phyloP scores from a whole-genome alignment of 2,797 vertebrate genomes.

The Tachyglossus aculeatus region DNA sequence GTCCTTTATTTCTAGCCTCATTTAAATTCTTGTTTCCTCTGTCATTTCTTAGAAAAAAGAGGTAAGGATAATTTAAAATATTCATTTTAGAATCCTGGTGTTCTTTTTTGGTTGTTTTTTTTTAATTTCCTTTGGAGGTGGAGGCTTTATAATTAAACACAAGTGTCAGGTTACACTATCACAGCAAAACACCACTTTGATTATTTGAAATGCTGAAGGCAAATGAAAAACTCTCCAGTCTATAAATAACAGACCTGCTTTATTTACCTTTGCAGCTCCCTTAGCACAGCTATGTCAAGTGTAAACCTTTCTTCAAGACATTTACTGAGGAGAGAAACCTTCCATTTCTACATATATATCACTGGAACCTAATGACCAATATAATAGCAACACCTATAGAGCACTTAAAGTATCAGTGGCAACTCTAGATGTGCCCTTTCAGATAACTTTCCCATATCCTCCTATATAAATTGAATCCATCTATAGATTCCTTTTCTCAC shows the following conservation, averaged over 20 bases:
- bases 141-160: constrained; percentile 57
- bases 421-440: not conserved
- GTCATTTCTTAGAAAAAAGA: constrained; percentile 42
- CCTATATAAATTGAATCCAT: not conserved
- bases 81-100: constrained; percentile 16
- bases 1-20: constrained; percentile 43
- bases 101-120: constrained; percentile 26
- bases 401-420: not conserved
- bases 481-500: not conserved
- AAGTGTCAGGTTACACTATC: constrained; percentile 37
- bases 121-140: constrained; percentile 14
- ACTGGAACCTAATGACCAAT: constrained; percentile 8
- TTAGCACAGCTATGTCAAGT: not conserved
- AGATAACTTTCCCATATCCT: not conserved
- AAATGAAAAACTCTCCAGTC: constrained; percentile 52
- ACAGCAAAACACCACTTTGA: constrained; percentile 15
- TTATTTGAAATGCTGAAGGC: constrained; percentile 42
- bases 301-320: constrained; percentile 34
- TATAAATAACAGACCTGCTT: constrained; percentile 30
- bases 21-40: constrained; percentile 35
- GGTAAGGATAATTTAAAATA: constrained; percentile 32
- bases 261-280: constrained; percentile 21
- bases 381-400: not conserved
- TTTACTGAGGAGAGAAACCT: constrained; percentile 30
- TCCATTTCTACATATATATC: constrained; percentile 9